phyloP scores from a whole-genome alignment of 2,113 vertebrate species.

The Hippocampus barbouri region DNA sequence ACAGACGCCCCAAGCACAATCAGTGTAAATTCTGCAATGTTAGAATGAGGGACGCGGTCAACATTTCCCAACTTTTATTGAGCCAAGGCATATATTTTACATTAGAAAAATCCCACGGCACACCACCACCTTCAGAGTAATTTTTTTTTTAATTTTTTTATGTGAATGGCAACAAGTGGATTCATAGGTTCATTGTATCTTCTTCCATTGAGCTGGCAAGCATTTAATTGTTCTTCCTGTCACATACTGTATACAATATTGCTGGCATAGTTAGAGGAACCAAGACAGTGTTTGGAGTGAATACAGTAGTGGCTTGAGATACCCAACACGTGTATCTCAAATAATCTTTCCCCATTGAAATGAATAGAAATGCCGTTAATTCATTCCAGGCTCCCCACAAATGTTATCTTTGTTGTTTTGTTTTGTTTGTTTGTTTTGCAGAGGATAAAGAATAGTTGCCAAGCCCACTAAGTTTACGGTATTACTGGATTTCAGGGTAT shows the following conservation, averaged over 20 bases:
- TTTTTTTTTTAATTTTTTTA: too few species aligned
- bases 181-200: too few species aligned
- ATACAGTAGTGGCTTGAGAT: neutral
- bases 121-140: neutral
- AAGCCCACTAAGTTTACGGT: too few species aligned
- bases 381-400: too few species aligned
- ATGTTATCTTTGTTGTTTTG: too few species aligned
- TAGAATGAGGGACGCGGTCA: neutral
- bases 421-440: too few species aligned
- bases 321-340: too few species aligned
- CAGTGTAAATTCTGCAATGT: neutral
- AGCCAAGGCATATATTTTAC: neutral
- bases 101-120: neutral
- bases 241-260: neutral
- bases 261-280: neutral
- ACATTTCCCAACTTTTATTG: neutral
- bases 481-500: too few species aligned
- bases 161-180: too few species aligned
- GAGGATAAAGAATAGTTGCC: too few species aligned
- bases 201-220: neutral
- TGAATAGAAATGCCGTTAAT: too few species aligned
- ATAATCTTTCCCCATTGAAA: too few species aligned
- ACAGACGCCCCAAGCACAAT: slow-evolving; percentile 22
- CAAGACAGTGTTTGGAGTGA: neutral
- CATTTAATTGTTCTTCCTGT: neutral